phyloP scores from a whole-genome alignment of 2,113 vertebrate genomes.

The Gopherus evgoodei region DNA sequence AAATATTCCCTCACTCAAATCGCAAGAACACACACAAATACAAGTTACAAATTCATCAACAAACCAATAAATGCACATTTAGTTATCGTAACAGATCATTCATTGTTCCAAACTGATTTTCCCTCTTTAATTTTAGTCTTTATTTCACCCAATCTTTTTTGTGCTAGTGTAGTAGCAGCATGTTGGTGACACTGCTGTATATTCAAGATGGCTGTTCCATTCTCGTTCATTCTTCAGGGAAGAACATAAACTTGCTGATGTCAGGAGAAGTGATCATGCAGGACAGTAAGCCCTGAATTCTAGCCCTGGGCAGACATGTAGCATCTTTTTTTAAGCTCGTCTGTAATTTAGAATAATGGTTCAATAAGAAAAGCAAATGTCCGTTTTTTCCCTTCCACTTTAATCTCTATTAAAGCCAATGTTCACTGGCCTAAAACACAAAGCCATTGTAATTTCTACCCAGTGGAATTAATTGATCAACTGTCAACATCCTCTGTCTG shows the following conservation, averaged over 20 bases:
- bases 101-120: slow-evolving; percentile 26
- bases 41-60: slow-evolving; percentile 22
- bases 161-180: not conserved
- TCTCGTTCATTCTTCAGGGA: not conserved
- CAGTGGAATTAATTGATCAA: slow-evolving; percentile 39
- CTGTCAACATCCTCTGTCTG: slow-evolving; percentile 28
- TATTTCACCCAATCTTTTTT: not conserved
- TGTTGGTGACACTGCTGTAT: not conserved
- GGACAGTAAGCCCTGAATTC: not conserved
- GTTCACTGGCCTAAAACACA: not conserved
- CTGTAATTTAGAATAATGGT: not conserved
- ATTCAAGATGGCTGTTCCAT: not conserved
- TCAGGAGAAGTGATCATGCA: not conserved
- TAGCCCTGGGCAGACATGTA: not conserved
- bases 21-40: not conserved
- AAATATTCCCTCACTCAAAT: not conserved
- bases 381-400: not conserved
- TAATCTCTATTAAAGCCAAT: slow-evolving; percentile 21
- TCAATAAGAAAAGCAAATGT: not conserved
- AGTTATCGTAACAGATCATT: not conserved
- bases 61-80: slow-evolving; percentile 19
- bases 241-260: not conserved
- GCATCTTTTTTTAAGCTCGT: not conserved
- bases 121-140: not conserved
- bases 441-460: slow-evolving; percentile 10